phyloP scores from a whole-genome alignment of 1,140 invertebrate genomes.

The Trinorchestia longiramus region DNA sequence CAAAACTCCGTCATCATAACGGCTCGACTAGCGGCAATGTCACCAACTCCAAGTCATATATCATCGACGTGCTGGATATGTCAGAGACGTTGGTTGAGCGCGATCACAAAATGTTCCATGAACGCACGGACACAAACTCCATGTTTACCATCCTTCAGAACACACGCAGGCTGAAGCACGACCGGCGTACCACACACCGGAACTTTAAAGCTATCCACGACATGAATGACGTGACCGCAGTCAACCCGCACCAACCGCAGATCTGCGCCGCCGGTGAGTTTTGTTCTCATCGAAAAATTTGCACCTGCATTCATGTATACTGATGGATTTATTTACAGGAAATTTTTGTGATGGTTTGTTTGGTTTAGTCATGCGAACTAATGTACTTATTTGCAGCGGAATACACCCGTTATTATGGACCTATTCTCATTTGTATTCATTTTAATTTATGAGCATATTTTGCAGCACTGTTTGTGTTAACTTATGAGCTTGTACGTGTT shows the following conservation, averaged over 20 bases:
- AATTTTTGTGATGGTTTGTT: too few relatives aligned
- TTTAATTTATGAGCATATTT: too few relatives aligned
- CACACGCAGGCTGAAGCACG: not conserved
- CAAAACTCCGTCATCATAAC: not conserved
- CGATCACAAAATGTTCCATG: not conserved
- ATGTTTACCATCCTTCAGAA: not conserved
- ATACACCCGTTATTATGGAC: too few relatives aligned
- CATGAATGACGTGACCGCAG: not conserved
- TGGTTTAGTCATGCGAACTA: too few relatives aligned
- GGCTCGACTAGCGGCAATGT: not conserved
- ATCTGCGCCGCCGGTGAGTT: not conserved
- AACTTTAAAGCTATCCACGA: not conserved
- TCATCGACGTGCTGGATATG: not conserved
- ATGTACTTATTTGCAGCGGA: too few relatives aligned
- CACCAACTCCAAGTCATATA: not conserved
- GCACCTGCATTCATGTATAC: too few relatives aligned
- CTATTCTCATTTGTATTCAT: too few relatives aligned
- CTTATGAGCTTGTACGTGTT: too few relatives aligned
- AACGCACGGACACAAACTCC: not conserved
- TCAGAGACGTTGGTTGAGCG: not conserved
- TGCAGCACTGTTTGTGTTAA: too few relatives aligned
- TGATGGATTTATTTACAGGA: too few relatives aligned
- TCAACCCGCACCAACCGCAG: not conserved
- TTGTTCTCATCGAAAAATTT: too few relatives aligned
- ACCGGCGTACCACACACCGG: not conserved